Evolutionary conservation across 2,888 invertebrate genomes (phyloP), one percentile per base, ranked within the genome.

Genomic region (Rambutsinella grinnellia): DNA sequence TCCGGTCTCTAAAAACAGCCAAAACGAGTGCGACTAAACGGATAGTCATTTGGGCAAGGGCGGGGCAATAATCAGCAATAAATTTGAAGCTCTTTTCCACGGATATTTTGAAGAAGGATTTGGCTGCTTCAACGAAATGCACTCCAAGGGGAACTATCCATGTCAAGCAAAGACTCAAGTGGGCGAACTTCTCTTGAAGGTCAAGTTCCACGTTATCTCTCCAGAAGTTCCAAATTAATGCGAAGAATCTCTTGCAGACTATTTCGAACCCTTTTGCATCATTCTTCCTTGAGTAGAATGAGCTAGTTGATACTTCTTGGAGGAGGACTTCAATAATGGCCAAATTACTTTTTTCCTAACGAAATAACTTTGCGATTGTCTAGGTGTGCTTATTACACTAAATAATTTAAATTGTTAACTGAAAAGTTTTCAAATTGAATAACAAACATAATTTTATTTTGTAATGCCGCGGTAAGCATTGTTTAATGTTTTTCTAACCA

Each of bases 1-100:
- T 5, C 13, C 47, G 56, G 26, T 74, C 74, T 3, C 78, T 69
- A 13, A 78, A 47, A 1, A 61, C 68, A 2, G 57, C 24, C 44
- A 78, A 26, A 10, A 46, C 26, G 0, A 54, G 46, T 8, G 78
- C 78, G 1, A 61, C 28, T 2, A 78, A 19, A 27, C 78, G 72
- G 2, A 58, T 36, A 2, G 72, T 74, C 1, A 78, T 36, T 65
- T 74, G 62, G 6, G 65, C 60, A 3, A 78, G 15, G 1, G 78
- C 72, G 24, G 78, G 78, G 21, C 78, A 74, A 28, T 60, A 26
- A 23, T 74, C 65, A 1, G 61, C 8, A 2, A 78, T 54, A 13
- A 44, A 23, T 26, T 78, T 78, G 2, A n/a, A n/a, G n/a, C n/a
- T n/a, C n/a, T n/a, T n/a, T 63, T 74, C 74, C 51, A 65, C 69